Conservation (phyloP, 2,888 invertebrate genomes). For the Chymomyza fuscimana region DNA sequence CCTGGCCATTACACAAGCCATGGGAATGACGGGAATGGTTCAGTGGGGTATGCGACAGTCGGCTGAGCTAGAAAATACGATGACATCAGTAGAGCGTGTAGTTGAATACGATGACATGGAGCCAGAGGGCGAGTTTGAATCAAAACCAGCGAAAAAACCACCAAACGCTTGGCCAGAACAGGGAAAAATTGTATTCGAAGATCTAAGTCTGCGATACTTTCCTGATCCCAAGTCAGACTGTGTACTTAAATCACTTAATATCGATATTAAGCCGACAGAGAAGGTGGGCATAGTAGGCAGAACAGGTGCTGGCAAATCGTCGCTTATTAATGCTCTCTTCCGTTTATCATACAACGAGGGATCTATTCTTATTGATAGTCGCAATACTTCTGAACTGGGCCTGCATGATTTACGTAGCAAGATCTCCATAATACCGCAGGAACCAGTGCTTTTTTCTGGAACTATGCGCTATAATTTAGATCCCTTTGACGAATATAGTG, state of each 20-base stretch:
- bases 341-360: conserved; percentile 90
- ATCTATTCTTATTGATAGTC: conserved; percentile 88
- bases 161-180: conserved; percentile 86
- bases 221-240: conserved; percentile 83
- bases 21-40: conserved; percentile 85
- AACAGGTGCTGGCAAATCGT: conserved; percentile 88
- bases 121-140: conserved; percentile 83
- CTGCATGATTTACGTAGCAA: conserved; percentile 87
- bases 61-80: conserved; percentile 92
- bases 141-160: conserved; percentile 84
- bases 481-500: conserved; percentile 90
- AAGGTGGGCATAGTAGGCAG: conserved; percentile 88
- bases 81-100: conserved; percentile 93
- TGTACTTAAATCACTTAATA: conserved; percentile 87
- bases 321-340: conserved; percentile 86
- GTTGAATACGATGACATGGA: conserved; percentile 84
- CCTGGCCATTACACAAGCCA: conserved; percentile 89
- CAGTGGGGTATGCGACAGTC: conserved; percentile 95
- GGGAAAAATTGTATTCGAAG: conserved; percentile 85
- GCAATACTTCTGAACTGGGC: conserved; percentile 86
- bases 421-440: conserved; percentile 92
- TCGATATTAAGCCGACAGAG: conserved; percentile 84
- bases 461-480: conserved; percentile 93
- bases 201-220: conserved; percentile 87
- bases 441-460: conserved; percentile 92